phyloP scores from a whole-genome alignment of 2,113 vertebrate species.

The Corythaixoides concolor region DNA sequence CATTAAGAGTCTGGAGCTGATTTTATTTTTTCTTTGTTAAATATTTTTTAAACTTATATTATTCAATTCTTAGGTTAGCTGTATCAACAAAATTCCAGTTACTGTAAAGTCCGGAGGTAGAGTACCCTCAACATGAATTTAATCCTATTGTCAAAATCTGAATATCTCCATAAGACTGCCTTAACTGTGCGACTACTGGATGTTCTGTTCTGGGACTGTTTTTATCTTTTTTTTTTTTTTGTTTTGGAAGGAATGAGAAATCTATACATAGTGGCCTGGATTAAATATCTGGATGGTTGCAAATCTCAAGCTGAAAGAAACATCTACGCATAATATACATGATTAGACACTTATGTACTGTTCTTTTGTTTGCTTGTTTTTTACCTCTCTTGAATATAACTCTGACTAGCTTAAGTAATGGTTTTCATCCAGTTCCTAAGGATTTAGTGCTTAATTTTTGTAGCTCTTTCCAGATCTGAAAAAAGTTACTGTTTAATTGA shows the following conservation, averaged over 20 bases:
- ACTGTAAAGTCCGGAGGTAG: not conserved
- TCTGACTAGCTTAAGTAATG: not conserved
- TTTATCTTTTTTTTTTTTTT: not conserved
- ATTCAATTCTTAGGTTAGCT: not conserved
- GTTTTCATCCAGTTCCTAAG: not conserved
- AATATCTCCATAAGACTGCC: not conserved
- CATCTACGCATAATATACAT: not conserved
- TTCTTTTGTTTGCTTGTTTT: accelerated
- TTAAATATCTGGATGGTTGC: not conserved
- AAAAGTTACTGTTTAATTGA: not conserved
- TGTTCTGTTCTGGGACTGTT: not conserved
- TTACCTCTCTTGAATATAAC: not conserved
- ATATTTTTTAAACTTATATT: not conserved
- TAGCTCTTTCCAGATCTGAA: not conserved
- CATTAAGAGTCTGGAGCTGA: not conserved
- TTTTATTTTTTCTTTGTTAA: not conserved
- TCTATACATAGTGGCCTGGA: not conserved
- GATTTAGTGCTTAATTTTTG: not conserved
- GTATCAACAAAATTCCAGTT: not conserved
- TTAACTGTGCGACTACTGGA: not conserved
- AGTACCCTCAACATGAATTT: not conserved
- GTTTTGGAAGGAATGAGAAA: not conserved
- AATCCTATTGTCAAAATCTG: not conserved
- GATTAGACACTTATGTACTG: accelerated
- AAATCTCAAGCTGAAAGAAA: not conserved